Base-by-base conservation (phyloP, 1,140 invertebrate species). In the Lamellibrachia luymesi region DNA sequence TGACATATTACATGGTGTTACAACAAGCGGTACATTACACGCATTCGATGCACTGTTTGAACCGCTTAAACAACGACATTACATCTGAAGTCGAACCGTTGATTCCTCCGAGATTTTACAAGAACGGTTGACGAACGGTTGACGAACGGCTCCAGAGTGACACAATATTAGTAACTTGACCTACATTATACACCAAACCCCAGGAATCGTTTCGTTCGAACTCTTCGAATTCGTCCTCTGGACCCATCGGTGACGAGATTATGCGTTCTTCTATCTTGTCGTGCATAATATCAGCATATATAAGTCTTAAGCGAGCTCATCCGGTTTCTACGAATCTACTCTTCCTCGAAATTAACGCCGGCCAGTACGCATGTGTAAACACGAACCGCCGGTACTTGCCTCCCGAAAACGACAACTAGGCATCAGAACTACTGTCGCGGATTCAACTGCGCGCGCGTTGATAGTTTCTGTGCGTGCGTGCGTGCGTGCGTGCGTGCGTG, bases 221-320 rank as follows among this genome's bases (percentile, higher is more conserved):
- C 7, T 8, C 64, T 80, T 80, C 64, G 64, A 80, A 80, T 80
- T 80, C 64, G 64, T 80, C 17, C 64, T 80, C 64, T 80, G 64
- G 64, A 80, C 64, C 64, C 64, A 80, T 80, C 13, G 64, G 64
- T 80, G 64, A 80, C 64, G 64, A 22, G 17, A 80, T 80, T 22
- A 80, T 80, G 25, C 25, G 64, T 80, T 80, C 64, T 80, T 80
- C 64, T 80, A 80, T 80, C 64, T 80, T 80, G 64, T 80, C 64
- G 64, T 80, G 64, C 64, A 80, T 80, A 80, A 80, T 80, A 80
- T 80, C 64, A 80, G 64, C 64, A 80, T 80, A 80, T 80, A 80
- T 80, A 80, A 80, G 64, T 80, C 64, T 80, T 80, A 22, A 80
- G 64, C 64, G 64, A 80, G 64, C 64, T 80, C 64, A 80, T 80